These are phyloP conservation scores for Epiblema foenella DNA, from an alignment of 2,888 invertebrate species.

Conservation along the genomic window DNA sequence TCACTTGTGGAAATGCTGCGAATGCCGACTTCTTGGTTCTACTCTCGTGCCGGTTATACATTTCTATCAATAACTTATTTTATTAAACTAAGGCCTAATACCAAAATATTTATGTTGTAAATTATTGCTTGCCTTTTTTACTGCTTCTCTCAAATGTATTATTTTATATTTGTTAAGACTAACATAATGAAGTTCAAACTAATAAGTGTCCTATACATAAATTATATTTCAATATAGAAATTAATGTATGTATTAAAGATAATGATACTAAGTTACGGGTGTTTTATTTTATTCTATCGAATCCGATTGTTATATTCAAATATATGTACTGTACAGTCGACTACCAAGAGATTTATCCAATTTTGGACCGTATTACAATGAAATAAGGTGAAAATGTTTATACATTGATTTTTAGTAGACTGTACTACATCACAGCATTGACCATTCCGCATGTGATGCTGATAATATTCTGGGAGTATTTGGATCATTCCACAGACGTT, in stretches of 20 bases:
- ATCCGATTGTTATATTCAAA: too few species aligned
- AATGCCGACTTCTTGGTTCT: background rate
- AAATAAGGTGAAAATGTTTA: too few species aligned
- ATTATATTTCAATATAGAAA: constrained; percentile 45
- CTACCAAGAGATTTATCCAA: too few species aligned
- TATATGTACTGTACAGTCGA: too few species aligned
- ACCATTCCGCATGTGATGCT: too few species aligned
- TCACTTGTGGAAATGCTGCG: too few species aligned
- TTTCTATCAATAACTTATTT: constrained; percentile 41
- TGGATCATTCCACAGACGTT: too few species aligned
- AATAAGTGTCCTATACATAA: constrained; percentile 47
- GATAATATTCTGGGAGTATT: too few species aligned
- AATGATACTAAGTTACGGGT: constrained; percentile 21
- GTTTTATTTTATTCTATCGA: constrained; percentile 8
- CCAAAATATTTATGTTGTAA: constrained; percentile 41
- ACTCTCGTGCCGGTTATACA: background rate
- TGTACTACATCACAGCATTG: too few species aligned
- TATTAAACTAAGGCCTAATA: constrained; percentile 39
- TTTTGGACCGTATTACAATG: too few species aligned
- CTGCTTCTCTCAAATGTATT: constrained; percentile 23
- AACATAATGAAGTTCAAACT: constrained; percentile 49
- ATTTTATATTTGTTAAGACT: constrained; percentile 41
- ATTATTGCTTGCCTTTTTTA: constrained; percentile 35
- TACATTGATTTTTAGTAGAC: too few species aligned
- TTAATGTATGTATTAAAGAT: constrained; percentile 32